Evolutionary conservation across 1,140 invertebrate species (phyloP), one percentile per base, ranked within the genome.

Genomic region (Magallana ariakensis): DNA sequence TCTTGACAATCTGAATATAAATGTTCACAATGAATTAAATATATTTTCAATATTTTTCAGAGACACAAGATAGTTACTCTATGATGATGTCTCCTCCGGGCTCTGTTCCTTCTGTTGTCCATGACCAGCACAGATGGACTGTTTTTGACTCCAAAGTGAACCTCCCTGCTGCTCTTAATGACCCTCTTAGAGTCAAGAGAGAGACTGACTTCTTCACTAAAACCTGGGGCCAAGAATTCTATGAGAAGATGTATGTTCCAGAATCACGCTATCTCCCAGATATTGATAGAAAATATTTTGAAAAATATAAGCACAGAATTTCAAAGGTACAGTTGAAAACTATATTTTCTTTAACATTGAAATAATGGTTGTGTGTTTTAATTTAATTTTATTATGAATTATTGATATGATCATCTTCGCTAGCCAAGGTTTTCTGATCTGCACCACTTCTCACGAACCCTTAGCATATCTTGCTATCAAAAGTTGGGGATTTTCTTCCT

Each of bases 201-300:
- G 91, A 94, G 89, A 92, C 95, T 94, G 95, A 98, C 93, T 98
- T 99, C 92, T 98, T 99, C 92, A 99, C 98, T 0, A 98, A 98
- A 94, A 98, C 98, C 89, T 99, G 99, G 99, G 99, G 99, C 62
- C 98, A 99, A 92, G 96, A 96, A 86, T 99, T 99, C 95, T 96
- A 98, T 89, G 94, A 95, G 88, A 97, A 97, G 90, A 94, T 95
- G 46, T 95, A 96, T 19, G 96, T 99, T 92, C 96, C 96, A 26
- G 96, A 96, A 85, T 97, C 97, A 90, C 96, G 96, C 1, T 97
- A 97, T 94, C 95, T 99, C 88, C 97, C 97, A 66, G 97, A 98
- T 91, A 97, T 99, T 53, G 96, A 96, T 2, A 96, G 96, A 91
- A 96, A 96, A 70, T 97, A 99, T 94, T 99, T 99, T 95, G 97